phyloP scores from a whole-genome alignment of 2,113 vertebrate genomes.

The Triplophysa siluroides region DNA sequence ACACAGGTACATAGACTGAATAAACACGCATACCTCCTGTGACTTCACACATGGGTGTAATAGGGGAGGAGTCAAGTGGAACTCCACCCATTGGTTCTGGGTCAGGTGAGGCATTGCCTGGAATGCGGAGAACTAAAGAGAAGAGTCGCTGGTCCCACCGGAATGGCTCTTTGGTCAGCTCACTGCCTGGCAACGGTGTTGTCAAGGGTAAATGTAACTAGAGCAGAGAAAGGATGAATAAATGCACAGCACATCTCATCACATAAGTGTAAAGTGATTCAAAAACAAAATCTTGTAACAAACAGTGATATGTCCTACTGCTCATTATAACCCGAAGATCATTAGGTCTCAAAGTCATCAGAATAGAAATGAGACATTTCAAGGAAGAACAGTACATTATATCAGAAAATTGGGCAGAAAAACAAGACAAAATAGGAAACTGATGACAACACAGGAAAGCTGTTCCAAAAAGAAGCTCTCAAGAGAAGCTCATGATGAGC shows the following conservation, averaged over 20 bases:
- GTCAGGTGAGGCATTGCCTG: slow-evolving; percentile 84
- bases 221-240: slow-evolving; percentile 42
- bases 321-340: not conserved
- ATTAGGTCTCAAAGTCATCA: not conserved
- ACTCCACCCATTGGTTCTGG: slow-evolving; percentile 93
- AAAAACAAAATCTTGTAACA: not conserved
- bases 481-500: not conserved
- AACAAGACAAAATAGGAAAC: not conserved
- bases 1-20: not conserved
- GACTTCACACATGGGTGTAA: slow-evolving; percentile 99
- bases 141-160: slow-evolving; percentile 98
- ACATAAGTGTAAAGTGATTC: not conserved
- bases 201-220: slow-evolving; percentile 89
- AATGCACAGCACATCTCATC: not conserved
- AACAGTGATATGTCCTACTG: not conserved
- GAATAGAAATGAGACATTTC: not conserved
- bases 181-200: slow-evolving; percentile 94
- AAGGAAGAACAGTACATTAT: not conserved
- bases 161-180: slow-evolving; percentile 98
- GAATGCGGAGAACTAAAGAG: slow-evolving; percentile 90
- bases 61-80: slow-evolving; percentile 91
- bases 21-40: slow-evolving; percentile 82
- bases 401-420: not conserved
- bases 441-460: not conserved
- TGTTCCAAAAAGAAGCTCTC: slow-evolving; percentile 53